Evolutionary conservation across 1,140 invertebrate species (phyloP).

Genomic region (Diorhabda carinulata): DNA sequence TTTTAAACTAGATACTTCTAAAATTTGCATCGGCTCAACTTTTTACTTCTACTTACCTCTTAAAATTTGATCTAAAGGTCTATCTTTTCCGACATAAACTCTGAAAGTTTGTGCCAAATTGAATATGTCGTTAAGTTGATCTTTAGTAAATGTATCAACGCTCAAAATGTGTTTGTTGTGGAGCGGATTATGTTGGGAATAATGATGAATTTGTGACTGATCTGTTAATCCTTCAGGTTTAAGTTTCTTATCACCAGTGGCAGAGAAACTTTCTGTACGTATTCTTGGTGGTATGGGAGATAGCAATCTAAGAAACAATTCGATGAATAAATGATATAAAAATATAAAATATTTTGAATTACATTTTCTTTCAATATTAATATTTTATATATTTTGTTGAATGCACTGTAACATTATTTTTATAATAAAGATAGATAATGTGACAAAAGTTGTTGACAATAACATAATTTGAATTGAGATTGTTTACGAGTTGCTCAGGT

Average conservation of each 20-base stretch:
- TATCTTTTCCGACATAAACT: conserved; percentile 75
- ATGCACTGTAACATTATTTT: too few relatives aligned
- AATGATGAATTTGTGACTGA: conserved; percentile 26
- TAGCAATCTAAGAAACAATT: conserved; percentile 39
- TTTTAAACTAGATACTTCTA: too few relatives aligned
- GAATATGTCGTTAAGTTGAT: conserved; percentile 90
- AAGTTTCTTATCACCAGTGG: conserved; percentile 11
- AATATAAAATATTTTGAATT: too few relatives aligned
- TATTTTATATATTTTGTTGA: too few relatives aligned
- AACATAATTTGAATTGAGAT: too few relatives aligned
- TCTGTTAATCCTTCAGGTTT: conserved; percentile 21
- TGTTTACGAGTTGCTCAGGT: too few relatives aligned
- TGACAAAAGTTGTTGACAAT: too few relatives aligned
- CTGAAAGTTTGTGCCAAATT: conserved; percentile 88
- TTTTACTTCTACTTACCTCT: conserved; percentile 57
- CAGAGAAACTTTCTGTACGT: conserved; percentile 51
- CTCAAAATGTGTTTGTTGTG: conserved; percentile 78
- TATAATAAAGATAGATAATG: too few relatives aligned
- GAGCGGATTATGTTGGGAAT: conserved; percentile 49
- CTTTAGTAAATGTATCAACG: conserved; percentile 84
- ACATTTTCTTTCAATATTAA: too few relatives aligned
- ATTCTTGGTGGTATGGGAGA: conserved; percentile 50
- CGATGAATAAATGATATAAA: too few relatives aligned
- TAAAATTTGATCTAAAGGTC: conserved; percentile 79
- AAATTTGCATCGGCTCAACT: too few relatives aligned